Percentiles rank a stretch among this genome's conserved stretches.
Evolutionary conservation across 1,140 invertebrate genomes (phyloP).

Genomic region (Colletes latitarsis): DNA sequence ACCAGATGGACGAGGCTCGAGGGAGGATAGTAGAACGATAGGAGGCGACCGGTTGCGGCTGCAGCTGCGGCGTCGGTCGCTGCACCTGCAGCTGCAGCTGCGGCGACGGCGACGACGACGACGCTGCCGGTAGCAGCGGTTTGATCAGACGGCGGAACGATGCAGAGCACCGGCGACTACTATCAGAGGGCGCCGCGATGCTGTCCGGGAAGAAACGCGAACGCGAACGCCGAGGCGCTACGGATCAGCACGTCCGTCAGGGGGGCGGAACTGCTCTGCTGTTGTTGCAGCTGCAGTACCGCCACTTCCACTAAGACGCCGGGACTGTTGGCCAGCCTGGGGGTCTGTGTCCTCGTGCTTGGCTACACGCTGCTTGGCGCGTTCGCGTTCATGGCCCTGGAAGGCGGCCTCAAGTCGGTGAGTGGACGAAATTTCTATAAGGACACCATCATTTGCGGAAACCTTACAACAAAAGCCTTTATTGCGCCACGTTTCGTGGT

Average conservation of each 20-base stretch:
- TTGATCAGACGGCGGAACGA: constrained; percentile 55
- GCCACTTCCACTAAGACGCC: constrained; percentile 77
- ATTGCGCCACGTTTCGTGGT: too few species aligned
- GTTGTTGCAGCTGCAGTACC: constrained; percentile 76
- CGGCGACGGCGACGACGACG: constrained; percentile 26
- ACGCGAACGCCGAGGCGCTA: constrained; percentile 62
- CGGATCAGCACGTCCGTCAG: constrained; percentile 66
- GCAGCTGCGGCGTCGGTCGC: constrained; percentile 73
- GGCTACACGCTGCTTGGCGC: constrained; percentile 95
- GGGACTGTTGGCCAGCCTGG: constrained; percentile 81
- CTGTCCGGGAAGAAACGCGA: constrained; percentile 71
- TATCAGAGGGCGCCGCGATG: constrained; percentile 75
- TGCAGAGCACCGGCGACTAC: constrained; percentile 76
- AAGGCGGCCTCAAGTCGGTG: constrained; percentile 83
- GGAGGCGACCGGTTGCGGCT: constrained; percentile 70
- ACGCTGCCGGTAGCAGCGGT: constrained; percentile 43
- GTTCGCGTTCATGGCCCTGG: constrained; percentile 94
- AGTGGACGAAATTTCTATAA: constrained; percentile 4
- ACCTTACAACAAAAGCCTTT: too few species aligned
- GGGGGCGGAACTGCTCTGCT: constrained; percentile 74
- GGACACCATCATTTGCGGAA: too few species aligned
- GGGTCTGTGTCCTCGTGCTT: constrained; percentile 92
- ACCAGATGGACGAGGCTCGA: constrained; percentile 65
- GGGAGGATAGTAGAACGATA: constrained; percentile 64
- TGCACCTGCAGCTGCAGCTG: constrained; percentile 73